These are phyloP conservation scores for Carcina quercana DNA, from an alignment of 2,888 invertebrate genomes.

Conservation along the genomic window DNA sequence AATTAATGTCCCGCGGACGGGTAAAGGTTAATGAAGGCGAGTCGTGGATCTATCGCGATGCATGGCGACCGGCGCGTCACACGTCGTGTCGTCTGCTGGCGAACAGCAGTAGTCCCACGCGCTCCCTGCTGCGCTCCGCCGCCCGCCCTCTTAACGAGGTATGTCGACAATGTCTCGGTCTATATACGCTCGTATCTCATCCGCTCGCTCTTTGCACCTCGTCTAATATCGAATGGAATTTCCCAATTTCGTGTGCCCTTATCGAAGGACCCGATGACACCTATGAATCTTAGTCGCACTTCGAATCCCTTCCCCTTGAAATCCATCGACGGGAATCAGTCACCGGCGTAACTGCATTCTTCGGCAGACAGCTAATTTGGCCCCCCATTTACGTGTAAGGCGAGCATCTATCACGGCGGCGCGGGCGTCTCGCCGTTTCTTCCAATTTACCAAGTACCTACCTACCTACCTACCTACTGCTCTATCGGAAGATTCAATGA, in stretches of 20 bases:
- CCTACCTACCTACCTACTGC: too few relatives aligned
- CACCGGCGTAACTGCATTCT: constrained; percentile 65
- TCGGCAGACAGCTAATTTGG: constrained; percentile 65
- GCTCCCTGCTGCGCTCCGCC: background rate
- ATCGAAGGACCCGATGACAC: constrained; percentile 48
- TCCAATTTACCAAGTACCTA: constrained; percentile 55
- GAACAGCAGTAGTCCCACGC: constrained; percentile 4
- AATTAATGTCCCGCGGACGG: constrained; percentile 55
- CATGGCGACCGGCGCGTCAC: too few relatives aligned
- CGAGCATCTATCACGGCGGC: constrained; percentile 56
- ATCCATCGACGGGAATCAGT: constrained; percentile 49
- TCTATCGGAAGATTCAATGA: constrained; percentile 70
- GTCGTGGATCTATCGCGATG: constrained; percentile 40
- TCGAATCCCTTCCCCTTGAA: constrained; percentile 27
- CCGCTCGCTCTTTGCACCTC: constrained; percentile 37
- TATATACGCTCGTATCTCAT: constrained; percentile 19
- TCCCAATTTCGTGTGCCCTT: constrained; percentile 53
- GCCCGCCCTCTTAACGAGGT: constrained; percentile 15
- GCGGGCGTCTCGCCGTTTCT: constrained; percentile 45
- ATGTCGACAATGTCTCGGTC: constrained; percentile 18
- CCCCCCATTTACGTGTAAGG: constrained; percentile 64
- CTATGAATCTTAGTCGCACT: constrained; percentile 56
- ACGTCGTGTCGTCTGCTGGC: constrained; percentile 9
- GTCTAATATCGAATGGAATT: constrained; percentile 52
- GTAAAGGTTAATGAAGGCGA: constrained; percentile 62